Base-by-base conservation (phyloP, 2,113 vertebrate species). In the Nasalis larvatus region DNA sequence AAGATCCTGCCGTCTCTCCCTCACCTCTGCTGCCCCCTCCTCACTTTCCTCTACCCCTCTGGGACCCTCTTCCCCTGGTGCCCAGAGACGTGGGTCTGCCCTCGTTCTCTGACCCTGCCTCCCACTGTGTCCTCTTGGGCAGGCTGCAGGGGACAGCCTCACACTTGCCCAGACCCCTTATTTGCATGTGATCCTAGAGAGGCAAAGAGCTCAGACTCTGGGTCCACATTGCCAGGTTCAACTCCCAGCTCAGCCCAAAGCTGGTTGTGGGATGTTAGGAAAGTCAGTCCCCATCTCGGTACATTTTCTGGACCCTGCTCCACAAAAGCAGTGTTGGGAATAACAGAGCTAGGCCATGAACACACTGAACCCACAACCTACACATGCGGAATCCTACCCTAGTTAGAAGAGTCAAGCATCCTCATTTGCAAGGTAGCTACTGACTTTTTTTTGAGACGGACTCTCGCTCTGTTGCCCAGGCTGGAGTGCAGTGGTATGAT, bases 311-410 rank as follows among this genome's bases (percentile, higher is more conserved):
- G 42, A 23, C 66, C 23, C 37, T 1, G 25, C n/a, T 37, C 47
- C n/a, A 3, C 6, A 11, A 56, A 54, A 4, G 7, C 2, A 1
- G 30, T 40, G 8, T 1, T 11, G 13, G 20, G 10, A 40, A 9
- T 21, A 21, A 27, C 45, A 30, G 16, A 21, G 42, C 8, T 40
- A 11, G 11, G 4, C n/a, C 27, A 37, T 9, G 25, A 11, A 9
- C 20, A 21, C 6, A 21, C 20, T 0, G 69, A 40, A 9, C 49
- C 2, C 1, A 1, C 21, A 0, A 42, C 47, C 56, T 23, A 25
- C 30, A 12, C 20, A 5, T 0, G 0, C 14, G 13, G 21, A 20
- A 32, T 20, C 42, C 49, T 1, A 6, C 8, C 0, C 30, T 1
- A 3, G 21, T 2, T 4, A 47, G 1, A 25, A 17, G 8, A 23